A percentile compares a stretch with the other conserved stretches of the same genome.
Conservation (phyloP, 2,888 invertebrate genomes). For the Chironomus tentans region DNA sequence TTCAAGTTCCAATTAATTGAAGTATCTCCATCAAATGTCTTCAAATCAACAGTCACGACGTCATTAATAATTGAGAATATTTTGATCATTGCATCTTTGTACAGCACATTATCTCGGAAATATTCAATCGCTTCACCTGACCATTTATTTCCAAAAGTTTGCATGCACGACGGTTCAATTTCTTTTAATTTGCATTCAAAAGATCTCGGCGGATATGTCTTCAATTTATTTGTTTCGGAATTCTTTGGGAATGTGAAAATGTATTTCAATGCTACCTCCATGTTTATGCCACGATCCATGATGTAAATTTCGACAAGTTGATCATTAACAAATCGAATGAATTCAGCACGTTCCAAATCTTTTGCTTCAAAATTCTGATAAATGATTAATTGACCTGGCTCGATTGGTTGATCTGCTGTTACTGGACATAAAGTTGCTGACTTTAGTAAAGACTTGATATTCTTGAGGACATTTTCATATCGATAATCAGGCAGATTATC, state of each 20-base stretch:
- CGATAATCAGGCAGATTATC: not conserved
- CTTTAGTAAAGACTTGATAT: not conserved
- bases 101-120: not conserved
- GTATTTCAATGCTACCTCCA: conserved; percentile 42
- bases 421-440: not conserved
- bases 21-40: conserved; percentile 33
- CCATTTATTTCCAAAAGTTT: conserved; percentile 55
- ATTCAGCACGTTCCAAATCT: not conserved
- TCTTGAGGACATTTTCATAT: not conserved
- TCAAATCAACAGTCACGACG: conserved; percentile 58
- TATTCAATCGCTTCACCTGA: conserved; percentile 44
- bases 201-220: conserved; percentile 49
- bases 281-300: conserved; percentile 67
- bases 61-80: conserved; percentile 73
- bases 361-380: not conserved
- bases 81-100: not conserved
- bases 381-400: not conserved
- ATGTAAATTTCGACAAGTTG: conserved; percentile 51
- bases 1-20: conserved; percentile 51
- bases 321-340: not conserved
- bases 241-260: conserved; percentile 40
- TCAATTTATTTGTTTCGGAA: not conserved
- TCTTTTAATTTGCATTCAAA: conserved; percentile 63
- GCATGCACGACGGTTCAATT: conserved; percentile 56
- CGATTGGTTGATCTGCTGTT: not conserved